Evolutionary conservation across 2,888 invertebrate species (phyloP).

Genomic region (Bruchidius siliquastri): DNA sequence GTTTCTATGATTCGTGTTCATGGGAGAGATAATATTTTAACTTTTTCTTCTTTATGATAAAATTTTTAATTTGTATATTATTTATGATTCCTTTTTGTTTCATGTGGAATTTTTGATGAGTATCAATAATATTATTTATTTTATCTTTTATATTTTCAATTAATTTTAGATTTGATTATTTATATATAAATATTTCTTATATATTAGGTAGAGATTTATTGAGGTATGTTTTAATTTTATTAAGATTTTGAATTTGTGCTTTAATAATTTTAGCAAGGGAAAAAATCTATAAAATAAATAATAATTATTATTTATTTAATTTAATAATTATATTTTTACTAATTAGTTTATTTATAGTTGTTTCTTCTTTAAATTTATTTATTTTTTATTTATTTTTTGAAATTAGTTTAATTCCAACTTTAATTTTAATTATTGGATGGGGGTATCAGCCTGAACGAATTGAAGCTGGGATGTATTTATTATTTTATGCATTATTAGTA

Average conservation of each 20-base stretch:
- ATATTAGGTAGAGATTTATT: conserved; percentile 51
- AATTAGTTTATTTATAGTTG: conserved; percentile 54
- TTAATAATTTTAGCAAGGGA: conserved; percentile 57
- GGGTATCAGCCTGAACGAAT: conserved; percentile 66
- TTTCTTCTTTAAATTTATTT: conserved; percentile 57
- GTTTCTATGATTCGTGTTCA: conserved; percentile 57
- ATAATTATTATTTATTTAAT: conserved; percentile 47
- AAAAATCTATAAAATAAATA: conserved; percentile 48
- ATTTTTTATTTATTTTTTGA: conserved; percentile 71
- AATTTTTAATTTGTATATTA: conserved; percentile 49
- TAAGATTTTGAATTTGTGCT: conserved; percentile 57
- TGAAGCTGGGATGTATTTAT: conserved; percentile 61
- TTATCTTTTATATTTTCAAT: conserved; percentile 51
- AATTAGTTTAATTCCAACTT: conserved; percentile 60
- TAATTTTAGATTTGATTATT: conserved; percentile 41
- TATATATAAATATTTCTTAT: conserved; percentile 47
- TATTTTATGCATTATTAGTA: conserved; percentile 67
- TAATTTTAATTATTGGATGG: conserved; percentile 64
- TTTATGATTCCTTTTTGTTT: conserved; percentile 54
- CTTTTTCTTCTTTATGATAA: conserved; percentile 58
- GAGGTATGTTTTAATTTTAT: conserved; percentile 54
- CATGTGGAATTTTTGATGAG: conserved; percentile 52
- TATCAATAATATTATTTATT: conserved; percentile 52
- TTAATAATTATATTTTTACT: conserved; percentile 53
- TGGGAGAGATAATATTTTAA: conserved; percentile 62